Percentiles rank a stretch among this genome's conserved stretches.
phyloP scores from a whole-genome alignment of 35 echinoderm and acorn worm genomes.

The Eucidaris tribuloides region DNA sequence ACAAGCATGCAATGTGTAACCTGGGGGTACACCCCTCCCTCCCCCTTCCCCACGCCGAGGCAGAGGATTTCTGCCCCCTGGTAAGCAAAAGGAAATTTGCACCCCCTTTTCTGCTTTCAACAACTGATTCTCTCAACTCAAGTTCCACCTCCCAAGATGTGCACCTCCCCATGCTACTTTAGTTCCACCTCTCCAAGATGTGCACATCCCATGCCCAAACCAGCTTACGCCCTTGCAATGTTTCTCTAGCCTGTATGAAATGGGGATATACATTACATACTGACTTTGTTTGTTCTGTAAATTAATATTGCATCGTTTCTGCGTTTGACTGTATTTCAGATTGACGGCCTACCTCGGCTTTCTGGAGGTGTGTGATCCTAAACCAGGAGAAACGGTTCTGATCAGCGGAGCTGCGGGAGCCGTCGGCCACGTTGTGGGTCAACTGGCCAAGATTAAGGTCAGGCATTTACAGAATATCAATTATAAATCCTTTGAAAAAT shows the following conservation, averaged over 20 bases:
- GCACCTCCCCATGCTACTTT: neutral
- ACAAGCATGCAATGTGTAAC: too few species aligned
- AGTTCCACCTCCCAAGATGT: too few species aligned
- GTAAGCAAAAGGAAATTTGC: too few species aligned
- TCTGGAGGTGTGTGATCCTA: conserved; percentile 10
- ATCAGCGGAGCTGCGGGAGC: conserved; percentile 72
- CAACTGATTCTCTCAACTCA: too few species aligned
- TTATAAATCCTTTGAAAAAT: too few species aligned
- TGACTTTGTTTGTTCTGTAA: too few species aligned
- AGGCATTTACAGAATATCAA: too few species aligned
- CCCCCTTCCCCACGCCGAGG: too few species aligned
- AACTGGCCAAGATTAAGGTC: conserved; percentile 74
- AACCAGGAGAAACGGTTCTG: conserved; percentile 56
- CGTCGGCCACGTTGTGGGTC: conserved; percentile 62
- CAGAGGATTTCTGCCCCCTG: too few species aligned
- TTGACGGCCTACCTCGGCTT: conserved; percentile 72
- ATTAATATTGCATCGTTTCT: too few species aligned
- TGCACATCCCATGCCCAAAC: neutral
- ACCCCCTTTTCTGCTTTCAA: too few species aligned
- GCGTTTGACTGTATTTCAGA: conserved; percentile 1
- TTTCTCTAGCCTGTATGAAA: neutral
- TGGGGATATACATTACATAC: neutral
- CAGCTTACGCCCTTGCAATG: neutral
- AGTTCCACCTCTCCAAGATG: neutral
- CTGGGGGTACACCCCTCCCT: too few species aligned